Percentiles rank a stretch among this genome's conserved stretches.
These are phyloP conservation scores for Pipra filicauda DNA, from an alignment of 2,113 vertebrate species.

Conservation along the genomic window DNA sequence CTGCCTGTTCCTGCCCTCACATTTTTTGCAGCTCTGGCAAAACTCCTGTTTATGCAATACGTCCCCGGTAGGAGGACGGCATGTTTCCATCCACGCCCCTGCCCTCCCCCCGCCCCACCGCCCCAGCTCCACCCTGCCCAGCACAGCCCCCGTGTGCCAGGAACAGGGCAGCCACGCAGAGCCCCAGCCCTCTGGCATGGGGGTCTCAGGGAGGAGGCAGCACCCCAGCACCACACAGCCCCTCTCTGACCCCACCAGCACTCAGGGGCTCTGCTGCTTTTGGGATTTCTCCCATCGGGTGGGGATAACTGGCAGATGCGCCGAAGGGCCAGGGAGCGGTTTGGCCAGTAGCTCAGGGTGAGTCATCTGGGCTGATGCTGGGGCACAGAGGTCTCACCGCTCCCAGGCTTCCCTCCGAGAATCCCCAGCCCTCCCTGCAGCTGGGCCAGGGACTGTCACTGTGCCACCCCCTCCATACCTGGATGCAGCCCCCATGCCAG, in stretches of 20 bases:
- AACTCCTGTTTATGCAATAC: conserved; percentile 62
- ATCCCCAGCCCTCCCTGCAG: not conserved
- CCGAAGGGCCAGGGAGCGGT: not conserved
- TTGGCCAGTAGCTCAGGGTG: not conserved
- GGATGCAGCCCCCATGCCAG: not conserved
- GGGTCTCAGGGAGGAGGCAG: fast-evolving
- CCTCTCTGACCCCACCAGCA: not conserved
- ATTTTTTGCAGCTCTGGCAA: conserved; percentile 4
- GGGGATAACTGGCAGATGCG: not conserved
- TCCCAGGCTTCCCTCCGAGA: conserved; percentile 13
- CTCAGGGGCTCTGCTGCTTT: not conserved
- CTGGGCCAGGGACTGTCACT: not conserved
- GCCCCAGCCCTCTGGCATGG: fast-evolving
- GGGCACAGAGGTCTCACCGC: not conserved
- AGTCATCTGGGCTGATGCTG: conserved; percentile 31
- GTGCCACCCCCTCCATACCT: fast-evolving
- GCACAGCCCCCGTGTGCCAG: not conserved
- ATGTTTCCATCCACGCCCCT: conserved; percentile 36
- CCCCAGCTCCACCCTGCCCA: conserved; percentile 28
- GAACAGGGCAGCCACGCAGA: fast-evolving
- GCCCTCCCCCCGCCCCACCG: not conserved
- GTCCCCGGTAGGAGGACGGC: not conserved
- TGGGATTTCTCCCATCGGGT: not conserved
- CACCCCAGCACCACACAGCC: not conserved
- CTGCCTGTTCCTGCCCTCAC: not conserved